A percentile compares a stretch with the other conserved stretches of the same genome.
Conservation (phyloP, 2,113 vertebrate species). For the Struthio camelus region DNA sequence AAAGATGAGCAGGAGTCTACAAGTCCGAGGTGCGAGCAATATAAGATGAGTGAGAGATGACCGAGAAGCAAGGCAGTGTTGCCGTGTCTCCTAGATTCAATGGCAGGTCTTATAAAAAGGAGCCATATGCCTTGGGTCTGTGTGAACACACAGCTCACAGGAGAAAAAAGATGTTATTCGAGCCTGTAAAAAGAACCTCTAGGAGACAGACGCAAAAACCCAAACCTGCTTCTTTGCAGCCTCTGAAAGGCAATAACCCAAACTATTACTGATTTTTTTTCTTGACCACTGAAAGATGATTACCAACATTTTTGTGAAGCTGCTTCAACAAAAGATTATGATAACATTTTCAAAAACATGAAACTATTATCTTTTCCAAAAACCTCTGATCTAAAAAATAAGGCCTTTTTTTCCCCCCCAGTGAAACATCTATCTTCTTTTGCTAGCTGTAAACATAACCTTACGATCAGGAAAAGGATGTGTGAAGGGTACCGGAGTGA, state of each 20-base stretch:
- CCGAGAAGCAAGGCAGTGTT: not conserved
- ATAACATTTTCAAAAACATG: not conserved
- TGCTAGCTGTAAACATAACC: not conserved
- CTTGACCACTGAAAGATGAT: not conserved
- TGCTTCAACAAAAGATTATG: not conserved
- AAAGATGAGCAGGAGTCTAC: not conserved
- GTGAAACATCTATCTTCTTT: not conserved
- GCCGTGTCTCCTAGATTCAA: not conserved
- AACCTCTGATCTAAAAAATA: not conserved
- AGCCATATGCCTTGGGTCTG: too few species aligned
- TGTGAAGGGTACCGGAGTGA: rapidly evolving
- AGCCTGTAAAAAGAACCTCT: too few species aligned
- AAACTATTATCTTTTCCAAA: not conserved
- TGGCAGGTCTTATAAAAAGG: too few species aligned
- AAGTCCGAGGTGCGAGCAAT: not conserved
- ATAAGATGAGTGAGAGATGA: not conserved
- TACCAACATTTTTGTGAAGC: not conserved
- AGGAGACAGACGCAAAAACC: not conserved
- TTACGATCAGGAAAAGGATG: not conserved
- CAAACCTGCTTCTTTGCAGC: not conserved
- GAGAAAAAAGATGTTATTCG: not conserved
- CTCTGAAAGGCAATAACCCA: not conserved
- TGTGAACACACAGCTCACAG: too few species aligned
- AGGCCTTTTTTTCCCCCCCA: not conserved
- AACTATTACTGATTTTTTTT: not conserved